Conservation (phyloP, 2,888 invertebrate genomes). For the Physocephala rufipes region DNA sequence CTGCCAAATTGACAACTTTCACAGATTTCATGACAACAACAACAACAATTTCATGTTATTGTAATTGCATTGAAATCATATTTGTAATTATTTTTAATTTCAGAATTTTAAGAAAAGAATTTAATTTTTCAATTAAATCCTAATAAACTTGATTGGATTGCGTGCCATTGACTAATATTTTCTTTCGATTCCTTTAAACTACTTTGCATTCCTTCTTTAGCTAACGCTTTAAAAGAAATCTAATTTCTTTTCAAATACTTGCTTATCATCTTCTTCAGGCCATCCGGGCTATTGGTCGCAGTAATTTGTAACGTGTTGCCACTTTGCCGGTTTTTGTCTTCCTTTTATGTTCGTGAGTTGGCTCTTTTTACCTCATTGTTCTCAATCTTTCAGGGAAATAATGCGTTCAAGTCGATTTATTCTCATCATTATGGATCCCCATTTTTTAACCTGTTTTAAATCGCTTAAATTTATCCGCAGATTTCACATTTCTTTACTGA, state of each 20-base stretch:
- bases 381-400: background rate
- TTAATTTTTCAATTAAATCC: constrained; percentile 19
- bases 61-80: background rate
- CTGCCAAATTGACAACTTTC: background rate
- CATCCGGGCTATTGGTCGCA: too few species aligned
- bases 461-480: background rate
- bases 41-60: constrained; percentile 21
- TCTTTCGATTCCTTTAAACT: too few species aligned
- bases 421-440: too few species aligned
- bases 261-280: background rate
- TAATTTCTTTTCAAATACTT: background rate
- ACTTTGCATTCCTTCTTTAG: too few species aligned
- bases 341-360: too few species aligned
- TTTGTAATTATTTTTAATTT: constrained; percentile 3
- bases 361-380: too few species aligned
- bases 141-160: background rate
- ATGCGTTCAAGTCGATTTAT: background rate
- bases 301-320: background rate
- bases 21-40: background rate
- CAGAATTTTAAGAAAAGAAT: too few species aligned
- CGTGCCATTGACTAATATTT: too few species aligned
- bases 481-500: background rate
- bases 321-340: constrained; percentile 8
- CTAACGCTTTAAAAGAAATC: background rate
- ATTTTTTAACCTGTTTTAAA: background rate